Evolutionary conservation across 30 jellyfish, hydroid and myxozoan genomes (phyloP), one percentile per base, ranked within the genome.

Genomic region (Nemopilema nomurai): DNA sequence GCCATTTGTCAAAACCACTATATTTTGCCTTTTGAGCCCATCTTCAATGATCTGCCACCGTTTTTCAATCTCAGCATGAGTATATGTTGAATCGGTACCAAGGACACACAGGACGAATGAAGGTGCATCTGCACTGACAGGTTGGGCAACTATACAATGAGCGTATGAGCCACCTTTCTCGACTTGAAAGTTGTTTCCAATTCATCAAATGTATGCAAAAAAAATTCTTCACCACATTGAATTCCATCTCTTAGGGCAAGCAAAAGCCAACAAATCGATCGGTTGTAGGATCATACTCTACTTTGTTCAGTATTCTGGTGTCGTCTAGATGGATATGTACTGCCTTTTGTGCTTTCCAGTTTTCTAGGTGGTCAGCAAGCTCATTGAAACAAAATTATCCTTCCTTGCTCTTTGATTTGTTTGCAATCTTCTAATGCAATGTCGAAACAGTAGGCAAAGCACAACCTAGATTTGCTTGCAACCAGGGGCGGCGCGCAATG

Each of bases 1-100:
- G 3, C 87, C 92, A 72, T 53, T 53, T 18, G 87, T 19, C 24
- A 69, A 23, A 50, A 82, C 91, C 6, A 4, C 27, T 9, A 82
- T 70, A 41, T 71, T 62, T 8, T 81, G 72, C 69, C 31, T 83
- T 28, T 41, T 25, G 50, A 70, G 67, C 50, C 63, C 90, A 13
- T 49, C 22, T 51, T 71, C 53, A 13, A 52, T 51, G 74, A 29
- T 18, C 74, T 83, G 52, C 87, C 80, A 83, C 49, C 92, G 74
- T 22, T 83, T 72, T 51, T 53, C 74, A 19, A 83, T 71, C 29
- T 23, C 92, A 16, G 24, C 41, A 49, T 83, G 87, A 20, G 65
- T 73, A 49, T 83, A 83, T 64, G 68, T 83, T 27, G 92, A 52
- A 83, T 71, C 82, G 1, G 92, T 64, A 51, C 87, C 74, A 49